Evolutionary conservation across 1,140 invertebrate genomes (phyloP), one percentile per base, ranked within the genome.

Genomic region (Drosophila repleta): DNA sequence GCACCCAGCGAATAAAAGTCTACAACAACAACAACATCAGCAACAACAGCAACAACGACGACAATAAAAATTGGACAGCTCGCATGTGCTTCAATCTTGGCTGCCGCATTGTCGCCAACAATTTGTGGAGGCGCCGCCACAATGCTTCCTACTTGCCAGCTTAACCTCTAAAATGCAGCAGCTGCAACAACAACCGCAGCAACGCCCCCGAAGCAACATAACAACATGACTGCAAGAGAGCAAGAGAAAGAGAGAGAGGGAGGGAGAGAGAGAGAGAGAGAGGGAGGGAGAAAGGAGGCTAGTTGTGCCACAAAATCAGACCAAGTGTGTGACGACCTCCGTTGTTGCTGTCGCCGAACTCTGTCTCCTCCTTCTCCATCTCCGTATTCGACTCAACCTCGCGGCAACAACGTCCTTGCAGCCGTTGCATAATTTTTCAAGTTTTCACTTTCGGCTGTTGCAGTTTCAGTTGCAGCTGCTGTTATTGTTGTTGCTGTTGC

Each of bases 371-470:
- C 80, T 71, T 62, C 45, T 58, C 55, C 35, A 18, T 52, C 32
- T 45, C 29, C 46, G 10, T 57, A 20, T 26, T 3, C 7, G 57
- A 37, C 51, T 35, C 57, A 43, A 79, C 80, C 80, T 84, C 73
- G 85, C 69, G 74, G 81, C 82, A 66, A 65, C 84, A 89, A 88
- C 84, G 84, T 89, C 84, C 84, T 88, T 88, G 83, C 79, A 67
- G 84, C 76, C 79, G 65, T 89, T 89, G 76, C 84, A 89, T 88
- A 89, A 88, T 81, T 87, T 82, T 88, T 78, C 82, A 88, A 81
- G 82, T 85, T 85, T 85, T 87, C 81, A 87, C 82, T 85, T 85
- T 83, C 82, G 45, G 72, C 46, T 65, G 61, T 13, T 32, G 68
- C 55, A 49, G 79, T 46, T 56, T 64, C 51, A 46, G 57, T 43